These are phyloP conservation scores for Drosophila pallidifrons DNA, from an alignment of 1,140 invertebrate species.

Conservation along the genomic window DNA sequence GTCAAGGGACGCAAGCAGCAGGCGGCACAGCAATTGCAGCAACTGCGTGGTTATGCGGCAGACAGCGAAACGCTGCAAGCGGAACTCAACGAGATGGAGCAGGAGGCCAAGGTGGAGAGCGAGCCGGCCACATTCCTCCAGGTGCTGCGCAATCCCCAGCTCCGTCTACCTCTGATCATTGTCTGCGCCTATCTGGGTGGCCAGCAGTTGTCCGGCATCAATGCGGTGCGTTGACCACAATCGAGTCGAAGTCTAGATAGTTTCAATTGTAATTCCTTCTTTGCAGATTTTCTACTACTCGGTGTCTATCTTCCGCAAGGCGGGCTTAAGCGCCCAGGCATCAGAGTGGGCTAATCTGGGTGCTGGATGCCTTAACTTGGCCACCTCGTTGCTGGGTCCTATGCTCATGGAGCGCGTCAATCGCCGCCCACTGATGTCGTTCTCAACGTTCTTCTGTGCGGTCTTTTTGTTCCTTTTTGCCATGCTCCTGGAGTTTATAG, in stretches of 20 bases:
- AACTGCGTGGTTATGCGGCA: slow-evolving; percentile 53
- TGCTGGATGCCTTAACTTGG: slow-evolving; percentile 89
- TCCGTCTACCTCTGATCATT: slow-evolving; percentile 88
- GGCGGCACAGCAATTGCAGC: slow-evolving; percentile 85
- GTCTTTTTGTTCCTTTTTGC: slow-evolving; percentile 86
- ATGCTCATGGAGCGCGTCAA: slow-evolving; percentile 86
- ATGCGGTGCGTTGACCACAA: slow-evolving; percentile 87
- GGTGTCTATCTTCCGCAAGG: slow-evolving; percentile 88
- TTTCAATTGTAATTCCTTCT: not conserved
- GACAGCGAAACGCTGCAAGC: slow-evolving; percentile 72
- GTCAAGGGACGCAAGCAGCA: slow-evolving; percentile 87
- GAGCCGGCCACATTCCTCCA: slow-evolving; percentile 86
- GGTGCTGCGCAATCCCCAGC: slow-evolving; percentile 50
- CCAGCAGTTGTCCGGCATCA: slow-evolving; percentile 94
- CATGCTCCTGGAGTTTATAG: slow-evolving; percentile 86
- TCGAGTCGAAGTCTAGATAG: not conserved
- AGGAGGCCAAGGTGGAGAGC: slow-evolving; percentile 66
- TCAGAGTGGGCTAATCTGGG: slow-evolving; percentile 90
- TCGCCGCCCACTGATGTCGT: slow-evolving; percentile 86
- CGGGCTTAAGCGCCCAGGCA: slow-evolving; percentile 86
- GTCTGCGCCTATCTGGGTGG: slow-evolving; percentile 91
- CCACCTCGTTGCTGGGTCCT: slow-evolving; percentile 88
- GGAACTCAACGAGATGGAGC: slow-evolving; percentile 84
- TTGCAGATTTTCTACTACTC: slow-evolving; percentile 91
- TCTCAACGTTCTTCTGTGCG: slow-evolving; percentile 86